Percentiles rank a stretch among this genome's conserved stretches.
Conservation (phyloP, 2,113 vertebrate species). For the Leucosticte australis region DNA sequence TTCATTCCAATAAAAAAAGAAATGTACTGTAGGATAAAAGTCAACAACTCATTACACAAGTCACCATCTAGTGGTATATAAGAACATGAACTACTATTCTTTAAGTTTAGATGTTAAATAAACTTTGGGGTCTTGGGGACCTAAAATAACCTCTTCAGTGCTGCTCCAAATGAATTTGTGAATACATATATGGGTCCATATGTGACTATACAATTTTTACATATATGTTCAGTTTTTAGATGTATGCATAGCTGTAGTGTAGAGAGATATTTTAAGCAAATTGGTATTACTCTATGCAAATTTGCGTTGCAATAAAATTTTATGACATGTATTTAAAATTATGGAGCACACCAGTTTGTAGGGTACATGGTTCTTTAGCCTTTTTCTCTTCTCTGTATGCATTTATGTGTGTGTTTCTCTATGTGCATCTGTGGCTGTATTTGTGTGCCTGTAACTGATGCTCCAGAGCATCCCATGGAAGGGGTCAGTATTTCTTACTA, state of each 20-base stretch:
- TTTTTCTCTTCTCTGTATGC: neutral
- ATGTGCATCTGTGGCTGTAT: neutral
- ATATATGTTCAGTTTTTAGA: neutral
- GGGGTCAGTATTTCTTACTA: neutral
- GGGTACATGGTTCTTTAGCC: neutral
- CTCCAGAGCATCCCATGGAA: neutral
- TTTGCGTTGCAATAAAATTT: neutral
- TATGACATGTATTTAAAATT: neutral
- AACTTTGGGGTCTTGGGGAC: neutral
- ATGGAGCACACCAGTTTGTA: neutral
- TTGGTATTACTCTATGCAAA: neutral
- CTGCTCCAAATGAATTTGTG: neutral
- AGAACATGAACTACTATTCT: neutral
- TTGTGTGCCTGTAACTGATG: neutral
- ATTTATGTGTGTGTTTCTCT: neutral
- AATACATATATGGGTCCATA: neutral
- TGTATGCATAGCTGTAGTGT: neutral
- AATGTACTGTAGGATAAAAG: neutral
- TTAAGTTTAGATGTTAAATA: neutral
- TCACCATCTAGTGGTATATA: constrained; percentile 42
- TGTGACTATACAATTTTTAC: neutral
- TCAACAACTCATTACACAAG: neutral
- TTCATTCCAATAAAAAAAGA: neutral
- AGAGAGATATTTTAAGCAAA: neutral
- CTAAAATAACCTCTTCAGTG: neutral